phyloP scores from a whole-genome alignment of 2,797 vertebrate genomes.

The Eospalax fontanierii region DNA sequence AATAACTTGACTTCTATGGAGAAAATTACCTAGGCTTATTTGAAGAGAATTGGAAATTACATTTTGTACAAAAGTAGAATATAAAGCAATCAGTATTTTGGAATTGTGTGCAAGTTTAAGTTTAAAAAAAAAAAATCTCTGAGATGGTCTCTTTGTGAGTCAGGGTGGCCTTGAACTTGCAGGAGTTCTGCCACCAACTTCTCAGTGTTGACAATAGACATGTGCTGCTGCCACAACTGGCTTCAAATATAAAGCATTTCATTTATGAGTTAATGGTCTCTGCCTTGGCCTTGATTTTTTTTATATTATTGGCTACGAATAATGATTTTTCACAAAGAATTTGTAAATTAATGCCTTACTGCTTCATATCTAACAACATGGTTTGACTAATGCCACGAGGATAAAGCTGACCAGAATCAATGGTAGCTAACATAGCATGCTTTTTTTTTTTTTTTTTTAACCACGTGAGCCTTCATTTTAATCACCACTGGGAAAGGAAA shows the following conservation, averaged over 20 bases:
- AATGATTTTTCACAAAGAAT: conserved; percentile 21
- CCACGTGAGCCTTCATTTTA: not conserved
- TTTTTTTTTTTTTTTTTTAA: conserved; percentile 14
- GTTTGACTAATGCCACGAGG: not conserved
- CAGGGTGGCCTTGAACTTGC: not conserved
- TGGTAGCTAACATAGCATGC: not conserved
- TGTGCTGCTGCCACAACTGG: not conserved
- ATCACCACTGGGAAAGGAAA: conserved; percentile 48
- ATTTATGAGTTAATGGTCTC: conserved; percentile 44
- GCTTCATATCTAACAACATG: conserved; percentile 1
- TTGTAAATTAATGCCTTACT: not conserved
- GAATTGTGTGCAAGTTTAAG: not conserved
- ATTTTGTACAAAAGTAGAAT: not conserved
- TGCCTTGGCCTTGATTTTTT: conserved; percentile 43
- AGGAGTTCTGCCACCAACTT: not conserved
- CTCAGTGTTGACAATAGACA: not conserved
- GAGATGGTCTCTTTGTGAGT: not conserved
- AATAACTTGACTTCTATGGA: not conserved
- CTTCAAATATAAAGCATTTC: conserved; percentile 36
- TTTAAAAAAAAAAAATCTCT: not conserved
- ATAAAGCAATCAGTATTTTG: conserved; percentile 1
- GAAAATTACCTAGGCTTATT: conserved; percentile 3
- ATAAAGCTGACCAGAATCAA: not conserved
- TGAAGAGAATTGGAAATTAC: conserved; percentile 1
- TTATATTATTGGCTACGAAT: conserved; percentile 19